Percentiles rank a stretch among this genome's conserved stretches.
phyloP scores from a whole-genome alignment of 2,113 vertebrate species.

The Paratilapia polleni region DNA sequence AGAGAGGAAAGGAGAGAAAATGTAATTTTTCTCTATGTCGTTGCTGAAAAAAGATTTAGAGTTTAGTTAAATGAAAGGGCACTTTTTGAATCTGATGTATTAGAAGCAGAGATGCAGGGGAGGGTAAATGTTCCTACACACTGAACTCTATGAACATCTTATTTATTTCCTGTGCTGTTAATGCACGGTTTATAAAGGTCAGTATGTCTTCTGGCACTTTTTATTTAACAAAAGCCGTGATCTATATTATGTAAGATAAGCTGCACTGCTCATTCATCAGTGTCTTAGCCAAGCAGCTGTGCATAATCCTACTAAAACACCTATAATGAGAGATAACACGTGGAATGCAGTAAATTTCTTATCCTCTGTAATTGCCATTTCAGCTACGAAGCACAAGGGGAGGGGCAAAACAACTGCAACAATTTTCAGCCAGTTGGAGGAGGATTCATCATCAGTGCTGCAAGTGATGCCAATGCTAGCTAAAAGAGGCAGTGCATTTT shows the following conservation, averaged over 20 bases:
- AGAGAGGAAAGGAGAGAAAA: constrained; percentile 33
- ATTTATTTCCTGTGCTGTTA: constrained; percentile 7
- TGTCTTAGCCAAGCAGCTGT: not conserved
- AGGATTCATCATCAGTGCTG: not conserved
- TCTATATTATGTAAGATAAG: constrained; percentile 3
- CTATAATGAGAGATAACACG: not conserved
- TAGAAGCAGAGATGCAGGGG: not conserved
- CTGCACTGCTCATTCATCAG: not conserved
- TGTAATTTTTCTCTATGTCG: constrained; percentile 46
- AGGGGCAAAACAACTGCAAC: not conserved
- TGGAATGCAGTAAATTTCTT: not conserved
- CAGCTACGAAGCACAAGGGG: not conserved
- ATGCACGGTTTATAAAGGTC: constrained; percentile 7
- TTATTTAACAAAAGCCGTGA: not conserved
- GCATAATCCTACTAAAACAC: not conserved
- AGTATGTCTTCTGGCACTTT: not conserved
- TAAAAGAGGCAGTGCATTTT: not conserved
- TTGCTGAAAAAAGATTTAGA: constrained; percentile 22
- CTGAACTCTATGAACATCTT: not conserved
- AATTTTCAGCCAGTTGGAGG: not conserved
- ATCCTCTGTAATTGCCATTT: rapidly evolving
- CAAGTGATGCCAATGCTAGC: not conserved
- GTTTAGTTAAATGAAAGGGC: constrained; percentile 31
- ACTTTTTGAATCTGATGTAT: not conserved
- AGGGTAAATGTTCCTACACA: not conserved